Evolutionary conservation across 2,888 invertebrate genomes (phyloP), one percentile per base, ranked within the genome.

Genomic region (Strigamia transsilvanica): DNA sequence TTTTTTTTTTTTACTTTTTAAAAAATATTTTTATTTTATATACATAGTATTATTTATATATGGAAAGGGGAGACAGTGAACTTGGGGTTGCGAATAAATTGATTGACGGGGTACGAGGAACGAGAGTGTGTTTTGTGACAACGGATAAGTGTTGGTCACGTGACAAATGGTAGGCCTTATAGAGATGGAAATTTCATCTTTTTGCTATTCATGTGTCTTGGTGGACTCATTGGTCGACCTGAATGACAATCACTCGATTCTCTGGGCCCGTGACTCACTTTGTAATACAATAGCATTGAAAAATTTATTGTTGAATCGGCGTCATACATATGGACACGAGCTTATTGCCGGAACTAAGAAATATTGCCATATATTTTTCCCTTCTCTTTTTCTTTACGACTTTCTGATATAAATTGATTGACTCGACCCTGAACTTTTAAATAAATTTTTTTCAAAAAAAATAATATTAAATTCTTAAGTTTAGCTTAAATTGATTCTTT

Each of bases 301-400:
- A 66, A 73, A 73, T 73, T 73, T 73, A 73, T 73, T 32, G 73
- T 73, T 73, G 73, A 73, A 73, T 73, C 73, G 73, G 73, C 73
- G 32, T 27, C 73, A 73, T 73, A 73, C 73, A 73, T 73, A 73
- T 73, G 73, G 73, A 73, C 73, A 32, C 73, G 61, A 73, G 73
- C 73, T 73, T 73, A 73, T 73, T 73, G 73, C 13, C 27, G 32
- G 73, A 73, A 73, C 32, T 32, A 73, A 73, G 73, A 73, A 32
- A 32, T 73, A 73, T 73, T 73, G 73, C 73, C n/a, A 23, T 23
- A 56, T 56, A 18, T 73, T 27, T 32, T 32, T 32, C 23, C 27
- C 32, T 73, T n/a, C 7, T 32, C 32, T 32, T 73, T 73, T 32
- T 73, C 23, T 13, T 32, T 27, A 32, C 73, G 23, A n/a, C 13